Percentiles rank a stretch among this genome's conserved stretches.
Conservation (phyloP, 2,113 vertebrate species). For the Rhagologus leucostigma region DNA sequence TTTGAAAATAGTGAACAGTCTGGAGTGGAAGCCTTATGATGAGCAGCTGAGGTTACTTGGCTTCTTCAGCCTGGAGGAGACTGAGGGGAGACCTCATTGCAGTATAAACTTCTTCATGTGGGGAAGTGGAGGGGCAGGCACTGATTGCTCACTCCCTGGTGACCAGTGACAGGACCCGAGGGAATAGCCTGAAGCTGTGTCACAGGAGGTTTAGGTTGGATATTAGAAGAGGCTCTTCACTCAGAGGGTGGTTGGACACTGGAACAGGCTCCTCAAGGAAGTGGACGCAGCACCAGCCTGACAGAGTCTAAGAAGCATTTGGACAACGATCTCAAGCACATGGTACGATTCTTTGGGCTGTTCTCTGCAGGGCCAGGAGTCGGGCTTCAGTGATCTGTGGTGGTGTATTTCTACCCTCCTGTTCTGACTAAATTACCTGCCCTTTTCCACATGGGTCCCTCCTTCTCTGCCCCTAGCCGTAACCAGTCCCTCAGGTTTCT, state of each 20-base stretch:
- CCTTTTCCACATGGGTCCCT: too few species aligned
- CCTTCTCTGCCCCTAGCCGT: too few species aligned
- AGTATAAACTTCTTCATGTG: fast-evolving
- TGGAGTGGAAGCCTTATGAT: not conserved
- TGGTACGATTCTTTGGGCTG: not conserved
- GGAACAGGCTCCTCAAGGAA: not conserved
- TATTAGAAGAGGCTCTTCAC: not conserved
- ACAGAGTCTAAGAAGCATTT: not conserved
- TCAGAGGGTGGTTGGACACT: not conserved
- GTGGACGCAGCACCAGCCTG: not conserved
- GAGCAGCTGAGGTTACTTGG: fast-evolving
- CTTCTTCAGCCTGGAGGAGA: not conserved
- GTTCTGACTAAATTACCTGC: too few species aligned
- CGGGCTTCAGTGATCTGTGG: not conserved
- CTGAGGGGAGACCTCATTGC: not conserved
- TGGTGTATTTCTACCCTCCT: too few species aligned
- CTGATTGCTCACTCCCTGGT: not conserved
- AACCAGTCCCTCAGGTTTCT: too few species aligned
- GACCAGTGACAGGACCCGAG: not conserved
- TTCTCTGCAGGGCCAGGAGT: not conserved
- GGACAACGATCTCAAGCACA: not conserved
- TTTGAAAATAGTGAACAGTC: not conserved
- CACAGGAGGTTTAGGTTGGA: not conserved
- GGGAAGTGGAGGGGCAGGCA: not conserved
- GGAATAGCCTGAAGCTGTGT: not conserved